Percentiles rank a stretch among this genome's conserved stretches.
Evolutionary conservation across 2,797 vertebrate species (phyloP).

Genomic region (Channallabes apus): DNA sequence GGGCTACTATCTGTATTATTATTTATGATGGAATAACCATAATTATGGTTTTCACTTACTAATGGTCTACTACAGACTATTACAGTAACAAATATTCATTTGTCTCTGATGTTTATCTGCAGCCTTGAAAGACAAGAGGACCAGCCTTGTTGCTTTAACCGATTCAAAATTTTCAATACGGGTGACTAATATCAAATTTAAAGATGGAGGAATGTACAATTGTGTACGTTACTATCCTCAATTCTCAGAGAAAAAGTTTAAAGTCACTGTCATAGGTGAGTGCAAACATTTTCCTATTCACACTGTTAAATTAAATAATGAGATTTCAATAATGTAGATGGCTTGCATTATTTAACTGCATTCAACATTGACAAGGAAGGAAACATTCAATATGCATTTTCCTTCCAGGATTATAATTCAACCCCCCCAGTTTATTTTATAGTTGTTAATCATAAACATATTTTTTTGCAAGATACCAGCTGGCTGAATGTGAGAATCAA

Average conservation of each 20-base stretch:
- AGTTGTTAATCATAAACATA: background rate
- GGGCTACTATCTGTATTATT: background rate
- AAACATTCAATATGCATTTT: background rate
- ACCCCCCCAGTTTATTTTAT: background rate
- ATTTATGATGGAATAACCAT: background rate
- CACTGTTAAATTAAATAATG: background rate
- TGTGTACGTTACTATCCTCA: slow-evolving; percentile 59
- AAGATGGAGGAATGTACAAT: slow-evolving; percentile 71
- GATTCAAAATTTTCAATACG: slow-evolving; percentile 60
- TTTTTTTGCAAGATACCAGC: background rate
- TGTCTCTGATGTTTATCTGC: slow-evolving; percentile 22
- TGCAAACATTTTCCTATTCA: slow-evolving; percentile 12
- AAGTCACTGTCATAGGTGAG: slow-evolving; percentile 73
- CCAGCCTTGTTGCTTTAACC: slow-evolving; percentile 57
- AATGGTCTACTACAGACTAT: background rate
- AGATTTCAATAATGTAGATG: background rate
- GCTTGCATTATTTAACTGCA: background rate
- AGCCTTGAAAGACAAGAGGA: slow-evolving; percentile 65
- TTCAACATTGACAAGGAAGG: background rate
- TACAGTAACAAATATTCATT: background rate
- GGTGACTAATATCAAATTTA: slow-evolving; percentile 64
- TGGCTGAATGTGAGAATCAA: background rate
- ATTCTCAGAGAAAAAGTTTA: slow-evolving; percentile 48
- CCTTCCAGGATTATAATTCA: background rate
- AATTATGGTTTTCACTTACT: background rate